phyloP scores from a whole-genome alignment of 2,113 vertebrate species.

The Cryptomyrus ogoouensis region DNA sequence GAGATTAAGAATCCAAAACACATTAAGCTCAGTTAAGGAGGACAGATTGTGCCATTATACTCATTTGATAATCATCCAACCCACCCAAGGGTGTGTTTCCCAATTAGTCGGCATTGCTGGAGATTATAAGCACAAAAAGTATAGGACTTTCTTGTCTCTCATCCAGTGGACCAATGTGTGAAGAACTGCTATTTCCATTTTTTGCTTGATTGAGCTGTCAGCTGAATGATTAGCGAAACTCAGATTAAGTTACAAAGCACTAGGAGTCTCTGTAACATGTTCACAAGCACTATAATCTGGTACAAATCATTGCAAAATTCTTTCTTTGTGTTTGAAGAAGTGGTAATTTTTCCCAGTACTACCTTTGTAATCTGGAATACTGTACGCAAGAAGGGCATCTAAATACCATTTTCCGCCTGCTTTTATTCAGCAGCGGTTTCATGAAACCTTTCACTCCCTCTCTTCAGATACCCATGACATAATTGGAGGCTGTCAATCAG shows the following conservation, averaged over 20 bases:
- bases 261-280: background rate
- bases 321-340: background rate
- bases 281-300: background rate
- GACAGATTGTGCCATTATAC: background rate
- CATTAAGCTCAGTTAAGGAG: background rate
- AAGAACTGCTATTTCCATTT: background rate
- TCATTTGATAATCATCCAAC: background rate
- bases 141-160: background rate
- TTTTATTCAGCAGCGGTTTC: background rate
- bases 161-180: background rate
- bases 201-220: background rate
- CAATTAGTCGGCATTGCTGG: background rate
- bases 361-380: background rate
- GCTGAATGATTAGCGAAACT: background rate
- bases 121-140: background rate
- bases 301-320: background rate
- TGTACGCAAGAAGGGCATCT: background rate
- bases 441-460: background rate
- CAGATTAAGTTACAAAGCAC: background rate
- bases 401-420: background rate
- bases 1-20: background rate
- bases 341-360: background rate
- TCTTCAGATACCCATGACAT: background rate
- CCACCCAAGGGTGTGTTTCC: background rate
- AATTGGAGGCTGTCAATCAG: background rate